Base-by-base conservation (phyloP, 2,888 invertebrate species). In the Agonum fuliginosum region DNA sequence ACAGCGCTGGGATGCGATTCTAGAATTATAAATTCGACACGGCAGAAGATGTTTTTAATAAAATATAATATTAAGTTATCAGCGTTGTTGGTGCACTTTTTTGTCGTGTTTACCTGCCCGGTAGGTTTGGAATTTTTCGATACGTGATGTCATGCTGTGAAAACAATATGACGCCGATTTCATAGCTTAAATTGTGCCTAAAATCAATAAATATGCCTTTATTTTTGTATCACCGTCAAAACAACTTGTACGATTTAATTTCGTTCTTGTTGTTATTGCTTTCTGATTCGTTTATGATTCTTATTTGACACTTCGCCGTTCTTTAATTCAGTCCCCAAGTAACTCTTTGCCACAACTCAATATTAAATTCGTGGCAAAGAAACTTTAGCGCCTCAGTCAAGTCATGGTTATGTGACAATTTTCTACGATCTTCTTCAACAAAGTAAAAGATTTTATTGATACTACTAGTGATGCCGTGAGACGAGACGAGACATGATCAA, bases 1-100 rank as follows among this genome's bases (percentile, higher is more conserved):
- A 51, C 17, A 46, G 62, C 62, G n/a, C n/a, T 62, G 48, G 43
- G 43, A 19, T 65, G 65, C 34, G 27, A 30, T 34, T 30, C 51
- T 12, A 62, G 30, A 70, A 77, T 77, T 77, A 77, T 70, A 77
- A 54, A 77, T 77, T 70, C 70, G 77, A 58, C 54, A 77, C 77
- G 70, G 54, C n/a, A 14, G 46, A 46, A 43, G 77, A 70, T 77
- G 77, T 69, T 77, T 70, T 77, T 77, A 70, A 54, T 77, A 70
- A 77, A 77, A 77, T 77, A 70, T 77, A 77, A 77, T 77, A 77
- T 77, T 77, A 77, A 77, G 75, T 76, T 77, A 77, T 70, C 70
- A 77, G 41, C 41, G 24, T 24, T 37, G 67, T 54, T 10, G 22
- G 12, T 41, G 20, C 22, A 17, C 22, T 70, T 70, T 70, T 70